Evolutionary conservation across 2,797 vertebrate genomes (phyloP).

Genomic region (Neosilurus mollespiculum): DNA sequence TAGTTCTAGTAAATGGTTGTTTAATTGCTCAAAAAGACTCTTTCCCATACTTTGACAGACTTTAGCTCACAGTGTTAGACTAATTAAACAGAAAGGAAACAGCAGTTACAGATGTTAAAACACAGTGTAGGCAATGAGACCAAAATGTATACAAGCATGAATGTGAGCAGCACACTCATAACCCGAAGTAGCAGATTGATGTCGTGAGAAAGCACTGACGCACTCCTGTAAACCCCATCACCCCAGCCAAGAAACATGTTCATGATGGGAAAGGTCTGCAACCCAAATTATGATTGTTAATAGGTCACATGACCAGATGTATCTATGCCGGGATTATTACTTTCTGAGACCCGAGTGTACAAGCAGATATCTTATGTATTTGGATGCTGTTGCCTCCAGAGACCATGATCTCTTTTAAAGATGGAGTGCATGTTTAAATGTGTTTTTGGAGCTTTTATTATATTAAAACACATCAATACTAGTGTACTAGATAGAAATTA

Average conservation of each 20-base stretch:
- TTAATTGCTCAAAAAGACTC: not conserved
- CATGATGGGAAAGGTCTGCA: not conserved
- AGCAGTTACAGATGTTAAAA: not conserved
- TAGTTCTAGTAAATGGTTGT: not conserved
- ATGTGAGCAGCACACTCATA: not conserved
- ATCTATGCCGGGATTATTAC: not conserved
- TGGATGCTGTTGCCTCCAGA: not conserved
- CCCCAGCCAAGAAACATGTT: too few relatives aligned
- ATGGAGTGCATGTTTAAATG: too few relatives aligned
- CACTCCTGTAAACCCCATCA: not conserved
- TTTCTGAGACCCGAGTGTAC: not conserved
- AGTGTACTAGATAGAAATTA: too few relatives aligned
- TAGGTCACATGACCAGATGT: not conserved
- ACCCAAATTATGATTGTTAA: not conserved
- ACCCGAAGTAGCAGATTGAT: not conserved
- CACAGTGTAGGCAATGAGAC: not conserved
- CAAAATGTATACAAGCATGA: not conserved
- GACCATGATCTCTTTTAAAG: not conserved
- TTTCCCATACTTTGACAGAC: not conserved
- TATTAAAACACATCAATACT: too few relatives aligned
- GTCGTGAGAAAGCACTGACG: not conserved
- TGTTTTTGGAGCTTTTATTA: too few relatives aligned
- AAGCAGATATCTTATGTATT: not conserved
- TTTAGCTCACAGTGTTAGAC: not conserved
- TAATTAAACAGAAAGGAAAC: not conserved